Conservation (phyloP, 2,888 invertebrate species). For the Pachydiplax longipennis region DNA sequence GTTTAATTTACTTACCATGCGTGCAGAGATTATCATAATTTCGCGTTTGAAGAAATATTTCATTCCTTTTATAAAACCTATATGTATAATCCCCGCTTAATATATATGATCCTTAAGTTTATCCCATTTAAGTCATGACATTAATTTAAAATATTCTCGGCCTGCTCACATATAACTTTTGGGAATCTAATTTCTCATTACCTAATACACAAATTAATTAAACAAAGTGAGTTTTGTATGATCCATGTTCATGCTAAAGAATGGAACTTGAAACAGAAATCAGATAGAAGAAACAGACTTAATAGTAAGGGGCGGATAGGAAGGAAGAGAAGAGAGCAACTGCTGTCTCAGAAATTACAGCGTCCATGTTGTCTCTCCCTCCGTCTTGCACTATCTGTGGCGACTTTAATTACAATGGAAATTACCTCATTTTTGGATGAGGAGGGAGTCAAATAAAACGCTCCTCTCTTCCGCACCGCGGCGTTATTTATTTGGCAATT, state of each 20-base stretch:
- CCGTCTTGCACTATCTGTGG: not conserved
- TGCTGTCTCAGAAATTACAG: not conserved
- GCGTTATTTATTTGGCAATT: slow-evolving; percentile 43
- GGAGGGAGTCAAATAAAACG: not conserved
- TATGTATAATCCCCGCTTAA: too few relatives aligned
- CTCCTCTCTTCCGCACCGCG: not conserved
- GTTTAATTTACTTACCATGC: too few relatives aligned
- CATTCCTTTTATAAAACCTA: too few relatives aligned
- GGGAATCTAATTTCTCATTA: too few relatives aligned
- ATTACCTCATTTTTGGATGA: slow-evolving; percentile 21
- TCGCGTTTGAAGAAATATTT: too few relatives aligned
- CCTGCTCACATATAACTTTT: too few relatives aligned
- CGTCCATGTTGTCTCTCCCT: not conserved
- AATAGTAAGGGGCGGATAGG: not conserved
- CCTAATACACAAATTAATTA: too few relatives aligned
- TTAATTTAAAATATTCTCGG: too few relatives aligned
- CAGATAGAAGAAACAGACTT: not conserved
- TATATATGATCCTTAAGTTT: too few relatives aligned
- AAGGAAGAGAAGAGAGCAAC: not conserved
- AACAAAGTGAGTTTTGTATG: too few relatives aligned
- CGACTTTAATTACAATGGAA: slow-evolving; percentile 21
- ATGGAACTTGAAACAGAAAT: not conserved
- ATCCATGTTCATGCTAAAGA: not conserved
- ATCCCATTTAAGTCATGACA: too few relatives aligned
- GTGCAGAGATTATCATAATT: too few relatives aligned